Evolutionary conservation across 1,140 invertebrate genomes (phyloP), one percentile per base, ranked within the genome.

Genomic region (Archegozetes longisetosus): DNA sequence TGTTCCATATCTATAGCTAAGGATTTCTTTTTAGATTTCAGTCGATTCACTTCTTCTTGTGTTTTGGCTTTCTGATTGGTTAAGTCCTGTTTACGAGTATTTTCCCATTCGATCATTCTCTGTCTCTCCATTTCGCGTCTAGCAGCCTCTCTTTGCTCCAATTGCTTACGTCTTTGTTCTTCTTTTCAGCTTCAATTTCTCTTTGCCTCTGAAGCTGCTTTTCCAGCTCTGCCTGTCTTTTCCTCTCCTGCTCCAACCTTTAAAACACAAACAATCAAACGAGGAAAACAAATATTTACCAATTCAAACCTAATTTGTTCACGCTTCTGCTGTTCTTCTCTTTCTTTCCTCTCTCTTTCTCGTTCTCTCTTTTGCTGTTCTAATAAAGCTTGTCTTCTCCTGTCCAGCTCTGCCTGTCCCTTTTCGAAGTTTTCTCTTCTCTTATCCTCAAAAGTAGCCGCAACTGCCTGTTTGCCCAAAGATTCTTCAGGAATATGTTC

Each of bases 351-450:
- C 68, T 95, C 88, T 26, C 89, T 76, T 66, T 96, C 92, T 67
- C 86, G 80, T 68, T 90, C 90, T 68, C 88, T 86, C 65, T 86
- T 77, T 70, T 94, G 88, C 60, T 84, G 82, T 68, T 92, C 84
- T 59, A 86, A 73, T 1, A 96, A 71, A 32, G 90, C 79, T 69
- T 90, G 88, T 32, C 95, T 75, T 58, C 94, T 75, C 61, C 88
- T 76, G 69, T 98, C 94, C 50, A 99, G 74, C 74, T 98, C 95
- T 0, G 93, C 93, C 71, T 98, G 91, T 1, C 95, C 95, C 70
- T 94, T 90, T 60, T 95, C 93, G 76, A 90, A 94, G 74, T 98
- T 98, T 73, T 98, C 92, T 72, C 91, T 86, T 23, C 94, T 77
- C 71, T 91, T 89, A 72, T 98, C 94, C 72, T 98, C 94, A 74